These are phyloP conservation scores for Lophotriccus pileatus DNA, from an alignment of 2,797 vertebrate genomes.

Conservation along the genomic window DNA sequence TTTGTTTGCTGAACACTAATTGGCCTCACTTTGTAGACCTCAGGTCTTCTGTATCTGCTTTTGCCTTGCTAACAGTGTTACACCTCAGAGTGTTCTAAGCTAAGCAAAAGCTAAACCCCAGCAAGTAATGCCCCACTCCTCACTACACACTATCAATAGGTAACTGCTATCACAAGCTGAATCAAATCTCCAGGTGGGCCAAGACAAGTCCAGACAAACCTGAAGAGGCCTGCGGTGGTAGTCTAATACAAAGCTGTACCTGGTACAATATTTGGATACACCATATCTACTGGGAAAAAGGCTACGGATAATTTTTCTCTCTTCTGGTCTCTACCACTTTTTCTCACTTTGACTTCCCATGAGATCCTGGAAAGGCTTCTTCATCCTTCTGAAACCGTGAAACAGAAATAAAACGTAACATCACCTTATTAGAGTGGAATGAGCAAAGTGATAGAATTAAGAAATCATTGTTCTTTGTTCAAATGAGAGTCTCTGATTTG, in stretches of 20 bases:
- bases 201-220: background rate
- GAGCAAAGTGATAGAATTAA: background rate
- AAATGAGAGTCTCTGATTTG: background rate
- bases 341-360: background rate
- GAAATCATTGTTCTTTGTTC: background rate
- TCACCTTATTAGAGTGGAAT: background rate
- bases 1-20: background rate
- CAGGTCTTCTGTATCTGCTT: rapidly evolving
- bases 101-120: background rate
- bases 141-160: rapidly evolving
- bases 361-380: background rate
- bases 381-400: background rate
- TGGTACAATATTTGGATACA: background rate
- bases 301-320: background rate
- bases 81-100: background rate
- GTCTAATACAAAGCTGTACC: background rate
- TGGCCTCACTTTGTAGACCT: background rate
- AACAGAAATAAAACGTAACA: background rate
- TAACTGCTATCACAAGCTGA: background rate
- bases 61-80: background rate
- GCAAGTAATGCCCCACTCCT: rapidly evolving
- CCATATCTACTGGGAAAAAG: background rate
- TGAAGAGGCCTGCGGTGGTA: background rate
- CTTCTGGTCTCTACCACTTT: background rate
- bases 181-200: background rate